Percentiles rank a stretch among this genome's conserved stretches.
Evolutionary conservation across 2,797 vertebrate genomes (phyloP).

Genomic region (Enteromius anoplus): DNA sequence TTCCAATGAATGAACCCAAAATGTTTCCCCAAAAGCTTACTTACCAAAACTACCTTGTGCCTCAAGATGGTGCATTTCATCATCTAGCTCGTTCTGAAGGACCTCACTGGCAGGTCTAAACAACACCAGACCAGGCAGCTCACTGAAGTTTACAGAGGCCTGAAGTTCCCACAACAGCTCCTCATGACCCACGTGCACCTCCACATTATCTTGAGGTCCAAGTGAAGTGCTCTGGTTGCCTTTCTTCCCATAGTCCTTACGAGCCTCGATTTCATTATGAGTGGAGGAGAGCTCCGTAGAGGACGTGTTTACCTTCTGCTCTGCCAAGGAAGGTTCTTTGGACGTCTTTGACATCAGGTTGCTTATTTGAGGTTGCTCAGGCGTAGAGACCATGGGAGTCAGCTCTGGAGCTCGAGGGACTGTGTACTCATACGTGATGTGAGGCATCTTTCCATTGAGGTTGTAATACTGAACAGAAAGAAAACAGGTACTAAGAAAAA

Average conservation of each 20-base stretch:
- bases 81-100: conserved; percentile 72
- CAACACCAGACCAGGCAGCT: conserved; percentile 60
- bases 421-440: conserved; percentile 89
- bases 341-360: conserved; percentile 56
- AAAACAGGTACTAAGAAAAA: conserved; percentile 23
- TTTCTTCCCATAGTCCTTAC: conserved; percentile 25
- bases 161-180: conserved; percentile 58
- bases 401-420: conserved; percentile 68
- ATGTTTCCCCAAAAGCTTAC: conserved; percentile 19
- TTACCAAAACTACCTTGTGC: conserved; percentile 68
- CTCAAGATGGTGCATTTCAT: conserved; percentile 59
- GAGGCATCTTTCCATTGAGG: conserved; percentile 88
- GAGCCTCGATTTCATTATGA: conserved; percentile 59
- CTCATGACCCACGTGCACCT: conserved; percentile 29
- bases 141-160: conserved; percentile 66
- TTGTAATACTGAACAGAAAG: conserved; percentile 84
- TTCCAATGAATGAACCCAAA: neutral
- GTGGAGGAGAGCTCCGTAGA: conserved; percentile 45
- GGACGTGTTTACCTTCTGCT: conserved; percentile 30
- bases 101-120: conserved; percentile 62
- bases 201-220: conserved; percentile 44
- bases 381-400: conserved; percentile 65
- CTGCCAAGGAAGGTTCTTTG: conserved; percentile 17
- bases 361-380: conserved; percentile 61
- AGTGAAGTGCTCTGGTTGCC: conserved; percentile 63